A percentile compares a stretch with the other conserved stretches of the same genome.
Conservation (phyloP, 2,888 invertebrate genomes). For the Agrotis exclamationis region DNA sequence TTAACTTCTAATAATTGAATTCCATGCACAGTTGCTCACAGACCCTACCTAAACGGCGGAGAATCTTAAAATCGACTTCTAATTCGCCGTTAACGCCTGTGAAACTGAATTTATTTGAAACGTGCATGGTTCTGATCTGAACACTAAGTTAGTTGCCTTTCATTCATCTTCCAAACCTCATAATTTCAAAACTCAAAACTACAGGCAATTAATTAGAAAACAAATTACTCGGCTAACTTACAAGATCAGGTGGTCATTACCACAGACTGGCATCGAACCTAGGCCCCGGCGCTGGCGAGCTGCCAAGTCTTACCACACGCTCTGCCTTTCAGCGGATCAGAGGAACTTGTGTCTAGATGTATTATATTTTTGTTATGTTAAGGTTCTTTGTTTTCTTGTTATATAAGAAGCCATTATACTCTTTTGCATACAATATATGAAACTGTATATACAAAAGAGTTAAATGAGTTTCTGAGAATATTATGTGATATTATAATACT, state of each 20-base stretch:
- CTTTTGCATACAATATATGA: no score
- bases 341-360: conserved; percentile 45
- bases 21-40: no score
- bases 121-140: no score
- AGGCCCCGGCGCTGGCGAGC: conserved; percentile 55
- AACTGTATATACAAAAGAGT: no score
- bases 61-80: no score
- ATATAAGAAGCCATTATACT: not conserved
- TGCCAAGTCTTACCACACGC: conserved; percentile 66
- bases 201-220: conserved; percentile 40
- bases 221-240: conserved; percentile 56
- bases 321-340: conserved; percentile 59
- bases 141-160: not conserved
- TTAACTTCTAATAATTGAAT: no score
- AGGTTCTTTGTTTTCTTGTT: not conserved
- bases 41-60: no score
- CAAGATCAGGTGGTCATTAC: conserved; percentile 70
- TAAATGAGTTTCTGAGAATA: no score
- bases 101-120: no score
- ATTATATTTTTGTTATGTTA: conserved; percentile 24
- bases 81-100: no score
- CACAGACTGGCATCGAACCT: conserved; percentile 60
- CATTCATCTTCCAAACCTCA: not conserved
- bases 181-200: not conserved
- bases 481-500: no score